These are phyloP conservation scores for Amazona ochrocephala DNA, from an alignment of 2,797 vertebrate genomes.

Conservation along the genomic window DNA sequence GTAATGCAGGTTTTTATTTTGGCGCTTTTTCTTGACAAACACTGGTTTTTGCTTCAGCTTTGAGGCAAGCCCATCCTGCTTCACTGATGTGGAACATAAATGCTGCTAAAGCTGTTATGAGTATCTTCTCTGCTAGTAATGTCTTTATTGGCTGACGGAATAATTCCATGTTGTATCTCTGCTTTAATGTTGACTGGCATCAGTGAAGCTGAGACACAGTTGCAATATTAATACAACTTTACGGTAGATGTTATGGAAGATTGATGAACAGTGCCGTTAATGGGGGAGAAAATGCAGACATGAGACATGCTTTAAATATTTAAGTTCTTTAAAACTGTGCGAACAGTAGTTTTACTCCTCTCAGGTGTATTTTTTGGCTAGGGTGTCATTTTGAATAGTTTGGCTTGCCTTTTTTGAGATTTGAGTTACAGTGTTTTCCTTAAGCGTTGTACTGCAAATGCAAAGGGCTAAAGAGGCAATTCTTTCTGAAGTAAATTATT, in stretches of 20 bases:
- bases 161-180: not conserved
- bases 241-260: not conserved
- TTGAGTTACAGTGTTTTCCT: not conserved
- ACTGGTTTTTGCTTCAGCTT: not conserved
- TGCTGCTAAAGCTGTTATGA: not conserved
- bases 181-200: not conserved
- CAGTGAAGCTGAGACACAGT: not conserved
- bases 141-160: not conserved
- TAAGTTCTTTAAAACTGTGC: not conserved
- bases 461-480: not conserved
- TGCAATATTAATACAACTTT: not conserved
- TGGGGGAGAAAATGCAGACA: not conserved
- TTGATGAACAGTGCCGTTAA: not conserved
- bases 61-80: rapidly evolving
- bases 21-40: not conserved
- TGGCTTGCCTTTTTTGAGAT: not conserved
- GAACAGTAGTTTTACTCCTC: not conserved
- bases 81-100: not conserved
- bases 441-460: not conserved
- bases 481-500: not conserved
- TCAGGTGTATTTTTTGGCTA: not conserved
- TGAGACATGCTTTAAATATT: not conserved
- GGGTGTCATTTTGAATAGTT: not conserved
- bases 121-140: not conserved
- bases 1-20: not conserved